Evolutionary conservation across 2,797 vertebrate genomes (phyloP).

Genomic region (Rhabdomys pumilio): DNA sequence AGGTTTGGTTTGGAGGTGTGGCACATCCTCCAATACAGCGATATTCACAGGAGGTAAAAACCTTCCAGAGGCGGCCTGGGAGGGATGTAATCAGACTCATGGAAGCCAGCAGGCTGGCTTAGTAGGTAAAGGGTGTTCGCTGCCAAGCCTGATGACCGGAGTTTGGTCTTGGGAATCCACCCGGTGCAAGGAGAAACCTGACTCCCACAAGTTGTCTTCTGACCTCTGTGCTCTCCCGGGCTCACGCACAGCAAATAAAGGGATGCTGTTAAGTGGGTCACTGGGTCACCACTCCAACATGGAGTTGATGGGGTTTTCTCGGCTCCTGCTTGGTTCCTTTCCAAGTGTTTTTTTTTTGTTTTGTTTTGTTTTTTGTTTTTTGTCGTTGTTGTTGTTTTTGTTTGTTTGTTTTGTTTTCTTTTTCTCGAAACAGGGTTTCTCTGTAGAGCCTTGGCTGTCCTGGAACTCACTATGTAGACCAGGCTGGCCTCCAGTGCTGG

Average conservation of each 20-base stretch:
- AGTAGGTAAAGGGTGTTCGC: background rate
- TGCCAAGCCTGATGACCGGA: no score
- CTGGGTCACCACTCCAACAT: no score
- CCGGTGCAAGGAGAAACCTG: background rate
- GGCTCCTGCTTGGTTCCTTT: background rate
- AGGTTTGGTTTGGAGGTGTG: background rate
- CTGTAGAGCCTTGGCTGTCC: no score
- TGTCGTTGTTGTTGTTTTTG: no score
- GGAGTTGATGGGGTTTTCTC: background rate
- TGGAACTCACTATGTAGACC: no score
- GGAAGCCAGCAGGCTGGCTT: background rate
- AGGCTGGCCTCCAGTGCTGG: no score
- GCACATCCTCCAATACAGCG: no score
- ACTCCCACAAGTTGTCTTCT: no score
- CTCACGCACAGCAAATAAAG: background rate
- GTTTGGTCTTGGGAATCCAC: no score
- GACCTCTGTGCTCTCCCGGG: background rate
- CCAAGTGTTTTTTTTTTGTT: background rate
- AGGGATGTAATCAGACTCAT: background rate
- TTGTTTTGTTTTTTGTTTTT: no score
- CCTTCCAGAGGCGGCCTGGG: background rate
- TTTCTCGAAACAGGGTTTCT: no score
- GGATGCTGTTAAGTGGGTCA: background rate
- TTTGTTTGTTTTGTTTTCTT: no score
- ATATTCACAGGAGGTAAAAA: background rate